A percentile compares a stretch with the other conserved stretches of the same genome.
Evolutionary conservation across 2,797 vertebrate species (phyloP).

Genomic region (Sciaenops ocellatus): DNA sequence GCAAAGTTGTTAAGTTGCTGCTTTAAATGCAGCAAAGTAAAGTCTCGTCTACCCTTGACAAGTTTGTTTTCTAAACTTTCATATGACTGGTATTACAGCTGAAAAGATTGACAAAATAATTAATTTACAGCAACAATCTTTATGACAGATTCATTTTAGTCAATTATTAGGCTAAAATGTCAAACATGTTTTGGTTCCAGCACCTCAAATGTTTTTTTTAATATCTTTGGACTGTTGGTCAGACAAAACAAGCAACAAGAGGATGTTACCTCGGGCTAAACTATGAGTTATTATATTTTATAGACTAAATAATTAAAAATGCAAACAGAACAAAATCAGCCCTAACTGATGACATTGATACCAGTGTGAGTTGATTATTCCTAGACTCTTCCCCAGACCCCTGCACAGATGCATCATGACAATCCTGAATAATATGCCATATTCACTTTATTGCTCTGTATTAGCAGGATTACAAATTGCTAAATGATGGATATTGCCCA

Average conservation of each 20-base stretch:
- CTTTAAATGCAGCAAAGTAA: background rate
- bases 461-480: constrained; percentile 5
- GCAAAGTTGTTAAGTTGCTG: background rate
- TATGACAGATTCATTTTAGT: background rate
- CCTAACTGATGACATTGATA: background rate
- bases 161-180: background rate
- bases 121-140: background rate
- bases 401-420: background rate
- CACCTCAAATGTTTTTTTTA: background rate
- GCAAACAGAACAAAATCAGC: background rate
- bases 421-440: background rate
- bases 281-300: background rate
- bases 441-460: background rate
- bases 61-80: background rate
- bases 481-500: background rate
- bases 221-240: background rate
- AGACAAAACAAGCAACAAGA: background rate
- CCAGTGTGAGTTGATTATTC: background rate
- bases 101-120: background rate
- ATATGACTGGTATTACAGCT: background rate
- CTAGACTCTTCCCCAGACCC: constrained; percentile 1
- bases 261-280: background rate
- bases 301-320: background rate
- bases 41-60: background rate
- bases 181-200: background rate